Evolutionary conservation across 2,797 vertebrate species (phyloP).

Genomic region (Myripristis jacobus): DNA sequence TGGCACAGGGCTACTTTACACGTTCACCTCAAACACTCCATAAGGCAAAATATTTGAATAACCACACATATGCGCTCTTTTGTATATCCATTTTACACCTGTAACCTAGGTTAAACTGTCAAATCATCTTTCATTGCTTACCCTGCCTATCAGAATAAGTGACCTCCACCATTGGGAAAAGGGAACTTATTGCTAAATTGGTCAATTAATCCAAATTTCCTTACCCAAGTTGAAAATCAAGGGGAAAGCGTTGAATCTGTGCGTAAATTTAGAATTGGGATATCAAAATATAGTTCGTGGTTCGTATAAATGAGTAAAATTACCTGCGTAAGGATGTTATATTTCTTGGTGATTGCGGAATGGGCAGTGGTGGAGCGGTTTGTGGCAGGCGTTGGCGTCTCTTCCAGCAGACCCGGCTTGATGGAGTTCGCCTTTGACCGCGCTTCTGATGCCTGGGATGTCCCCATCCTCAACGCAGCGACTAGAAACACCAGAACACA

Average conservation of each 20-base stretch:
- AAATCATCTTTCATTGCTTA: background rate
- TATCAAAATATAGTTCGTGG: background rate
- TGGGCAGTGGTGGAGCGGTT: conserved; percentile 84
- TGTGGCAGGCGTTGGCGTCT: conserved; percentile 85
- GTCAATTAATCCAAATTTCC: background rate
- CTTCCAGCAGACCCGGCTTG: conserved; percentile 88
- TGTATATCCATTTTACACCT: background rate
- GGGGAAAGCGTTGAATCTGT: background rate
- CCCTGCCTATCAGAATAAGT: background rate
- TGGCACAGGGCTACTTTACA: conserved; percentile 30
- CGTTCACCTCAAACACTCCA: conserved; percentile 21
- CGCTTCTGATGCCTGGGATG: conserved; percentile 86
- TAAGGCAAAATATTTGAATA: conserved; percentile 20
- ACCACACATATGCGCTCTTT: conserved; percentile 21
- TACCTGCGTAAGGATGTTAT: conserved; percentile 89
- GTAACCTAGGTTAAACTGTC: background rate
- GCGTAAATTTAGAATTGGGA: conserved; percentile 6
- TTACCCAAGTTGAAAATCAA: background rate
- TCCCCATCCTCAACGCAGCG: conserved; percentile 87
- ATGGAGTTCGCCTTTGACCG: conserved; percentile 94
- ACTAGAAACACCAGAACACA: conserved; percentile 89
- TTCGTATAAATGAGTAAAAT: background rate
- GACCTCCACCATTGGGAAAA: background rate
- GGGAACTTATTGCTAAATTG: too few species aligned
- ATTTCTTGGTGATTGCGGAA: conserved; percentile 87